These are phyloP conservation scores for Hoplias malabaricus DNA, from an alignment of 2,113 vertebrate species.

Conservation along the genomic window DNA sequence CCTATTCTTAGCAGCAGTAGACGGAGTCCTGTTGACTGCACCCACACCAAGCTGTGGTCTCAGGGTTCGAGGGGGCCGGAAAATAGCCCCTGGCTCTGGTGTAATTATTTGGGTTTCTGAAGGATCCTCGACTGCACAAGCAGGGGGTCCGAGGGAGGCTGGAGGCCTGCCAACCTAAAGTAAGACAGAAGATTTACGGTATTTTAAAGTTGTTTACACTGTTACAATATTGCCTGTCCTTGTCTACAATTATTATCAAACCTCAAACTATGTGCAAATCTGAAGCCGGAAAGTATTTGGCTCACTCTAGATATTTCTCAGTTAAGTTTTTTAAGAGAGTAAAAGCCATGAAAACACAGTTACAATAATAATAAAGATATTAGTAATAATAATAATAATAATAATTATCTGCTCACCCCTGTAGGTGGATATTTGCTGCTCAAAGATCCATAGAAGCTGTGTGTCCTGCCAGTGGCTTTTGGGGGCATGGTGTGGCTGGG, in stretches of 20 bases:
- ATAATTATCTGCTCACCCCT: constrained; percentile 67
- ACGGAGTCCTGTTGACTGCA: constrained; percentile 82
- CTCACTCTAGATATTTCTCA: background rate
- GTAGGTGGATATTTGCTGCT: constrained; percentile 67
- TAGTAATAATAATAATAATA: background rate
- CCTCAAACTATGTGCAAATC: too few species aligned
- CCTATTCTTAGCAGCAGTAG: constrained; percentile 78
- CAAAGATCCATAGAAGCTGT: constrained; percentile 73
- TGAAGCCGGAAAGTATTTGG: background rate
- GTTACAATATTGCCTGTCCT: too few species aligned
- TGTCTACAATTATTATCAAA: too few species aligned
- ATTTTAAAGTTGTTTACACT: background rate
- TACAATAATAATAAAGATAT: background rate
- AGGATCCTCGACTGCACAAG: constrained; percentile 53
- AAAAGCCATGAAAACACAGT: background rate
- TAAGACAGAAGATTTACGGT: background rate
- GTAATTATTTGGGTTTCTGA: constrained; percentile 51
- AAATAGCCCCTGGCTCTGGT: constrained; percentile 74
- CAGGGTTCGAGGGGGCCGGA: constrained; percentile 85
- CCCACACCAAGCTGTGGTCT: constrained; percentile 90
- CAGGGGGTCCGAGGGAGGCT: constrained; percentile 50
- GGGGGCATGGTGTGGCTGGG: constrained; percentile 83
- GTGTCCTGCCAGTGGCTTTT: constrained; percentile 76
- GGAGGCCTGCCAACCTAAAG: constrained; percentile 58
- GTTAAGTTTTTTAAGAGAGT: background rate